Conservation (phyloP, 1,140 invertebrate species). For the Lethrus apterus region DNA sequence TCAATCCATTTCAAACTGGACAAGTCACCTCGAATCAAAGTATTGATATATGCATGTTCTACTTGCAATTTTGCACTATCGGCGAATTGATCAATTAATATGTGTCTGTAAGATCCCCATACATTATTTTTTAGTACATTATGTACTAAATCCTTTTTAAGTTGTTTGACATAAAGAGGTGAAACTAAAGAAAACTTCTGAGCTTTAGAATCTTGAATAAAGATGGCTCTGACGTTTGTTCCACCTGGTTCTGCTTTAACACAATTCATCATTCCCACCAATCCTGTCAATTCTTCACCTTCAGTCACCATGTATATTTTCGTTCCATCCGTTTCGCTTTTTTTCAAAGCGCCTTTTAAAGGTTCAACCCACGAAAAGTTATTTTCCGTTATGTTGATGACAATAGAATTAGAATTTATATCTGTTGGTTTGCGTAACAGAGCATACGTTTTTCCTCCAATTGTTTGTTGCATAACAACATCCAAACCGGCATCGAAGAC, state of each 20-base stretch:
- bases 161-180: constrained; percentile 52
- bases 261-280: constrained; percentile 85
- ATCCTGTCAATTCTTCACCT: constrained; percentile 61
- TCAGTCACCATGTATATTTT: constrained; percentile 66
- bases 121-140: constrained; percentile 71
- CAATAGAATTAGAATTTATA: constrained; percentile 40
- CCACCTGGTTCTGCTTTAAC: constrained; percentile 78
- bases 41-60: constrained; percentile 90
- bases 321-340: constrained; percentile 48
- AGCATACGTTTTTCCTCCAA: constrained; percentile 51
- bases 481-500: constrained; percentile 42
- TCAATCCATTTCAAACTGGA: constrained; percentile 92
- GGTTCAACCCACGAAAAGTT: constrained; percentile 75
- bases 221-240: constrained; percentile 60
- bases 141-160: constrained; percentile 69
- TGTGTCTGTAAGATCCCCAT: constrained; percentile 82
- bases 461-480: constrained; percentile 48
- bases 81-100: constrained; percentile 53
- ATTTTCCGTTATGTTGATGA: constrained; percentile 58
- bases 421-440: constrained; percentile 49
- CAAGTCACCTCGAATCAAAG: constrained; percentile 81
- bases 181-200: constrained; percentile 54
- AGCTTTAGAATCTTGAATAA: constrained; percentile 56
- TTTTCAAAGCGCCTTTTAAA: constrained; percentile 62
- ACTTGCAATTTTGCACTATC: constrained; percentile 49